These are phyloP conservation scores for Acrobasis suavella DNA, from an alignment of 2,888 invertebrate species.

Conservation along the genomic window DNA sequence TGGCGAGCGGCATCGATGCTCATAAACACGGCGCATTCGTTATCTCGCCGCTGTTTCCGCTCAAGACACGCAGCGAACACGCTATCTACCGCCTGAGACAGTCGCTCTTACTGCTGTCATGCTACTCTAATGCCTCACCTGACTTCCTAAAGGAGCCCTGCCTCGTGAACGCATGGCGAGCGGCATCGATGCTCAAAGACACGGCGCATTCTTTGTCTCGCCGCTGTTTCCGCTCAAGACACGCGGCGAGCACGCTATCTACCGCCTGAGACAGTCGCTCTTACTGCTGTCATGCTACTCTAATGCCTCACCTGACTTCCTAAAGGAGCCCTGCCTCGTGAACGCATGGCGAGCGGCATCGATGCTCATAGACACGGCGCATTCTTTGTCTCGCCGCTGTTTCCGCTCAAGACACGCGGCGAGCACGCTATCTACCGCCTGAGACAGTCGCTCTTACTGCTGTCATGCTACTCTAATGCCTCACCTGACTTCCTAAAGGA, in stretches of 20 bases:
- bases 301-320: too few relatives aligned
- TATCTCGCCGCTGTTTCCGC: slow-evolving; percentile 97
- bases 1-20: slow-evolving; percentile 94
- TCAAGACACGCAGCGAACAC: slow-evolving; percentile 99
- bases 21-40: slow-evolving; percentile 97
- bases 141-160: slow-evolving; percentile 95
- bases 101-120: slow-evolving; percentile 86
- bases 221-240: slow-evolving; percentile 98
- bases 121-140: slow-evolving; percentile 42
- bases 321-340: too few relatives aligned
- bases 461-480: slow-evolving; percentile 18
- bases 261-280: too few relatives aligned
- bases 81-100: slow-evolving; percentile 99
- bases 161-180: slow-evolving; percentile 95
- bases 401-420: too few relatives aligned
- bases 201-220: slow-evolving; percentile 98
- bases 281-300: too few relatives aligned
- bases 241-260: slow-evolving; percentile 99
- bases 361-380: too few relatives aligned
- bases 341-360: too few relatives aligned
- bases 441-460: too few relatives aligned
- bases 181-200: slow-evolving; percentile 95
- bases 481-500: slow-evolving; percentile 91
- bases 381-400: too few relatives aligned
- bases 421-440: too few relatives aligned